Evolutionary conservation across 1,140 invertebrate genomes (phyloP).

Genomic region (Bombus confusus): DNA sequence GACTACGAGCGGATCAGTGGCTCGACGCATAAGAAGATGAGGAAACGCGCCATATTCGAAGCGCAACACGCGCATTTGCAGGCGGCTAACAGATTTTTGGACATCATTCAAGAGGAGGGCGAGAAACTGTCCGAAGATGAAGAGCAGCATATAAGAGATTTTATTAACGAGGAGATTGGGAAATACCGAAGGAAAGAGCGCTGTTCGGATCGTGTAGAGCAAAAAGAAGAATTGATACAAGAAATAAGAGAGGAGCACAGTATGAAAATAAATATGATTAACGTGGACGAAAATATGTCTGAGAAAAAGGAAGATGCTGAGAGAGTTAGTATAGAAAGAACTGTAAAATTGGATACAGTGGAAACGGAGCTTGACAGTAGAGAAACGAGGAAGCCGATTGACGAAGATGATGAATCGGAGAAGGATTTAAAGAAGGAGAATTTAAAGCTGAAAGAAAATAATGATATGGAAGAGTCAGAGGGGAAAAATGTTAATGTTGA

Average conservation of each 20-base stretch:
- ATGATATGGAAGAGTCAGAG: not conserved
- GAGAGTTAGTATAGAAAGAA: too few species aligned
- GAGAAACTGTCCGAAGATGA: conserved; percentile 71
- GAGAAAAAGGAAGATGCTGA: not conserved
- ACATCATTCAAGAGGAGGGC: conserved; percentile 87
- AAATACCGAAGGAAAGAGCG: conserved; percentile 81
- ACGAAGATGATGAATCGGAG: not conserved
- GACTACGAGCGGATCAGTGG: conserved; percentile 39
- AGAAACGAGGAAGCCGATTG: not conserved
- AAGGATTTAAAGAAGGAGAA: too few species aligned
- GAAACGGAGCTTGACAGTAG: not conserved
- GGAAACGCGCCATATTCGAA: conserved; percentile 84
- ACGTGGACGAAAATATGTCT: not conserved
- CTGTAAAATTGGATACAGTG: not conserved
- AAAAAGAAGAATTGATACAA: not conserved
- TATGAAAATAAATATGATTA: not conserved
- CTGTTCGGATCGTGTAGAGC: not conserved
- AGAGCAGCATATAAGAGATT: conserved; percentile 79
- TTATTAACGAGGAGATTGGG: conserved; percentile 81
- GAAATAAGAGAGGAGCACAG: too few species aligned
- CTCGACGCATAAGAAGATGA: conserved; percentile 76
- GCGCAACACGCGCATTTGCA: conserved; percentile 83
- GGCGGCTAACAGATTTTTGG: conserved; percentile 84
- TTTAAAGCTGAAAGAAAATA: not conserved
- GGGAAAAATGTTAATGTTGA: too few species aligned